Conservation (phyloP, 2,113 vertebrate species). For the Gobio gobio region DNA sequence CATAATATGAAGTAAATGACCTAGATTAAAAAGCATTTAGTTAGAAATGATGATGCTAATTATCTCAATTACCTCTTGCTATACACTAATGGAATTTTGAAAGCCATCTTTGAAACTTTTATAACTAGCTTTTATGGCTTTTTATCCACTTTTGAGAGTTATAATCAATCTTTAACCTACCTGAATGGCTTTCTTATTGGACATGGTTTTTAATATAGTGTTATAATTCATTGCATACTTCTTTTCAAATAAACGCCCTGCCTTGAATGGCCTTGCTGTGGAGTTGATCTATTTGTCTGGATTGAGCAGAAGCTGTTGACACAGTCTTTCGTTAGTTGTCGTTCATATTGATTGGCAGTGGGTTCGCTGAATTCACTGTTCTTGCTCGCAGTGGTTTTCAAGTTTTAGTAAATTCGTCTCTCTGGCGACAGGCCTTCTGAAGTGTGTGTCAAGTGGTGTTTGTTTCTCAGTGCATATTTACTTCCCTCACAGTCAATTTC, state of each 20-base stretch:
- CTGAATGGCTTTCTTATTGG: neutral
- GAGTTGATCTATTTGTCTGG: constrained; percentile 41
- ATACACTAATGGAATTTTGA: constrained; percentile 40
- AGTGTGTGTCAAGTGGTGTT: constrained; percentile 60
- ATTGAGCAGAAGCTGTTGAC: constrained; percentile 40
- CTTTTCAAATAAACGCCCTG: neutral
- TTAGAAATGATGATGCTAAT: constrained; percentile 49
- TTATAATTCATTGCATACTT: constrained; percentile 3
- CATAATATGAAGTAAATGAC: constrained; percentile 57
- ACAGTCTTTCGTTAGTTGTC: constrained; percentile 53
- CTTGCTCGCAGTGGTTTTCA: constrained; percentile 54
- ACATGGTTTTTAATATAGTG: constrained; percentile 9
- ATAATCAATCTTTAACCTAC: constrained; percentile 1
- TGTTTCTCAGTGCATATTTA: constrained; percentile 63
- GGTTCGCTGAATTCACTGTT: constrained; percentile 64
- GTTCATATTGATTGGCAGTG: constrained; percentile 65
- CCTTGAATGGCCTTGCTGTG: constrained; percentile 42
- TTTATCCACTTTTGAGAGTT: constrained; percentile 1
- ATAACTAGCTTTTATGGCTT: neutral
- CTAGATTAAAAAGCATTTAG: constrained; percentile 60
- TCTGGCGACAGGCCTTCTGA: constrained; percentile 53
- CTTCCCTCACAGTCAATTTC: constrained; percentile 68
- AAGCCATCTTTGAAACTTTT: constrained; percentile 34
- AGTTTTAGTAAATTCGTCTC: constrained; percentile 62
- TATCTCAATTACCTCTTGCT: constrained; percentile 37